Evolutionary conservation across 2,888 invertebrate species (phyloP).

Genomic region (Ophion ellenae): DNA sequence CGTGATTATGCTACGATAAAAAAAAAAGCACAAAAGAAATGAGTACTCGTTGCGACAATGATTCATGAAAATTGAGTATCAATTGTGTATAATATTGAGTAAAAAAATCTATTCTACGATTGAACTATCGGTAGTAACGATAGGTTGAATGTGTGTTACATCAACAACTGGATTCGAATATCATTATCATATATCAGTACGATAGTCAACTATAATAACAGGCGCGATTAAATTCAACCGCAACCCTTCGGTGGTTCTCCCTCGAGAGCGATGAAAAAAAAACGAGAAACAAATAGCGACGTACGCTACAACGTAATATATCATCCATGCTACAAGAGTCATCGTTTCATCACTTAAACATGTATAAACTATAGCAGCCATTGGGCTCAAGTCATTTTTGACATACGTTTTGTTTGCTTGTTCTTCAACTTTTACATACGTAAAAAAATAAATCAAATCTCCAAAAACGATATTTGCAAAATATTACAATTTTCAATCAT

Average conservation of each 20-base stretch:
- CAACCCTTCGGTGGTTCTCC: constrained; percentile 54
- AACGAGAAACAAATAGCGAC: neutral
- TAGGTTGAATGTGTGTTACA: constrained; percentile 49
- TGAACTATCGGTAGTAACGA: constrained; percentile 45
- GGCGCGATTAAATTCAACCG: constrained; percentile 47
- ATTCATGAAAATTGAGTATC: constrained; percentile 59
- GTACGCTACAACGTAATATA: constrained; percentile 14
- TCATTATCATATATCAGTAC: constrained; percentile 53
- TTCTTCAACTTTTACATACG: constrained; percentile 7
- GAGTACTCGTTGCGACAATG: constrained; percentile 22
- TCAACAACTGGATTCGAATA: constrained; percentile 50
- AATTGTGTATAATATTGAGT: constrained; percentile 56
- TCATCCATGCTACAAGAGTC: constrained; percentile 33
- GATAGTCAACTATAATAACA: constrained; percentile 42
- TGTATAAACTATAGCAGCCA: constrained; percentile 41
- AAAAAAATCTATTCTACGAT: constrained; percentile 66
- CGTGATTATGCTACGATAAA: constrained; percentile 33
- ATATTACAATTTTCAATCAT: constrained; percentile 64
- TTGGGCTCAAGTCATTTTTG: constrained; percentile 47
- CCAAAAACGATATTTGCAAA: constrained; percentile 22
- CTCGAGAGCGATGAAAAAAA: constrained; percentile 20
- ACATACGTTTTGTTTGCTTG: constrained; percentile 12
- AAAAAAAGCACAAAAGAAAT: constrained; percentile 25
- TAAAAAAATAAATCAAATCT: constrained; percentile 63
- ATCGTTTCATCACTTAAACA: constrained; percentile 40